Percentiles rank a stretch among this genome's conserved stretches.
phyloP scores from a whole-genome alignment of 1,140 invertebrate species.

The Charaxes varanes region DNA sequence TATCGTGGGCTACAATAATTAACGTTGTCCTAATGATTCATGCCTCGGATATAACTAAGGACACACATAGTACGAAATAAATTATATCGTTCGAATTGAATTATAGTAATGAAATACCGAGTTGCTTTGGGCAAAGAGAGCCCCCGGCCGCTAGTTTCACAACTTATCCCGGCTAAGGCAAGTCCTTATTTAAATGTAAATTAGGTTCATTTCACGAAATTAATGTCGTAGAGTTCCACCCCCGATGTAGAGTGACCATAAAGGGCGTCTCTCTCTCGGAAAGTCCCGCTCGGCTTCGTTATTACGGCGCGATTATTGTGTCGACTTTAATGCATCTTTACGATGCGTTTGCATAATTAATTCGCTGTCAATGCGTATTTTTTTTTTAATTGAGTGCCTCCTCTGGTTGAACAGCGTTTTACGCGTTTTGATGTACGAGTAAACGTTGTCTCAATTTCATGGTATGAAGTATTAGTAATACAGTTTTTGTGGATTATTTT shows the following conservation, averaged over 20 bases:
- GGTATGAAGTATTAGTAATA: no score
- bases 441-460: no score
- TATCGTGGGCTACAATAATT: slow-evolving; percentile 11
- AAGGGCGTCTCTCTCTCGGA: slow-evolving; percentile 17
- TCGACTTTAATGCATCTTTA: slow-evolving; percentile 13
- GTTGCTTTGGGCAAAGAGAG: slow-evolving; percentile 61
- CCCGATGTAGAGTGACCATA: slow-evolving; percentile 44
- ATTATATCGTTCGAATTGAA: slow-evolving; percentile 64
- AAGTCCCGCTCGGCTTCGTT: slow-evolving; percentile 26
- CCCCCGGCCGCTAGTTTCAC: slow-evolving; percentile 68
- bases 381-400: no score
- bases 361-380: no score
- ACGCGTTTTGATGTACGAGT: no score
- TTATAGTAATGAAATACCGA: slow-evolving; percentile 69
- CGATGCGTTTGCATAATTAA: slow-evolving; percentile 15
- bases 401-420: no score
- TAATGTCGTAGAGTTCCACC: slow-evolving; percentile 80
- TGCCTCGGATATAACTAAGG: slow-evolving; percentile 23
- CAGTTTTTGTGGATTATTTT: no score
- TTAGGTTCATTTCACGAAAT: slow-evolving; percentile 91
- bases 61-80: slow-evolving; percentile 30
- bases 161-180: slow-evolving; percentile 73
- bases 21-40: slow-evolving; percentile 24
- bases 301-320: slow-evolving; percentile 28
- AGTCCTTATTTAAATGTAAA: slow-evolving; percentile 91